Percentiles rank a stretch among this genome's conserved stretches.
Evolutionary conservation across 92 coral and sea anemone genomes (phyloP).

Genomic region (Epizoanthus rinbou): DNA sequence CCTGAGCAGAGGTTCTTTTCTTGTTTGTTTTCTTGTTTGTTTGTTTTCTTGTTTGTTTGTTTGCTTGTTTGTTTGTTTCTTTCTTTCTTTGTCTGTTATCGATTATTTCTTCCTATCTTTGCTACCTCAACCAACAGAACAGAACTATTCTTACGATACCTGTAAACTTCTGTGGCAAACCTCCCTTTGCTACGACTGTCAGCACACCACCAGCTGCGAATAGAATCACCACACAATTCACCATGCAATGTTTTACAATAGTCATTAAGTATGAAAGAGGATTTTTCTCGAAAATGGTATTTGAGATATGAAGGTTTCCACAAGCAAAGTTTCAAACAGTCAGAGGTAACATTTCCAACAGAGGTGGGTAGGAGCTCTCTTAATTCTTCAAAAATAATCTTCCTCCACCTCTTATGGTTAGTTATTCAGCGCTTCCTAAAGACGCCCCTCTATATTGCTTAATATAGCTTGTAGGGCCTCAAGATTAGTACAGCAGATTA

Average conservation of each 20-base stretch:
- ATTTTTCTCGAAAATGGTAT: no score
- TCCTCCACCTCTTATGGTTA: no score
- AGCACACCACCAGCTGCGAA: slow-evolving; percentile 77
- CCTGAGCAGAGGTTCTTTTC: no score
- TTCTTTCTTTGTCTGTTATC: background rate
- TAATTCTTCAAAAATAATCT: no score
- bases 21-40: no score
- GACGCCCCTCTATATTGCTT: no score
- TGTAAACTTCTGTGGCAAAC: slow-evolving; percentile 70
- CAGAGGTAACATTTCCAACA: background rate
- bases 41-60: no score
- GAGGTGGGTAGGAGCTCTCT: no score
- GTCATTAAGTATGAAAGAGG: background rate
- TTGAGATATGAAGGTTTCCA: background rate
- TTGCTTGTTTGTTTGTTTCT: no score
- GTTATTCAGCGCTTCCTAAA: no score
- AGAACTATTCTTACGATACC: slow-evolving; percentile 32
- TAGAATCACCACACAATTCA: background rate
- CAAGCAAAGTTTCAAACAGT: background rate
- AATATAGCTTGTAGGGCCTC: no score
- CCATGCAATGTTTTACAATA: background rate
- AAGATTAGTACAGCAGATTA: no score
- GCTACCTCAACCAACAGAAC: background rate
- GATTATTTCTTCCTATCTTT: background rate
- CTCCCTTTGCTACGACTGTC: slow-evolving; percentile 79